Evolutionary conservation across 2,797 vertebrate genomes (phyloP), one percentile per base, ranked within the genome.

Genomic region (Orientallactaga sibirica): DNA sequence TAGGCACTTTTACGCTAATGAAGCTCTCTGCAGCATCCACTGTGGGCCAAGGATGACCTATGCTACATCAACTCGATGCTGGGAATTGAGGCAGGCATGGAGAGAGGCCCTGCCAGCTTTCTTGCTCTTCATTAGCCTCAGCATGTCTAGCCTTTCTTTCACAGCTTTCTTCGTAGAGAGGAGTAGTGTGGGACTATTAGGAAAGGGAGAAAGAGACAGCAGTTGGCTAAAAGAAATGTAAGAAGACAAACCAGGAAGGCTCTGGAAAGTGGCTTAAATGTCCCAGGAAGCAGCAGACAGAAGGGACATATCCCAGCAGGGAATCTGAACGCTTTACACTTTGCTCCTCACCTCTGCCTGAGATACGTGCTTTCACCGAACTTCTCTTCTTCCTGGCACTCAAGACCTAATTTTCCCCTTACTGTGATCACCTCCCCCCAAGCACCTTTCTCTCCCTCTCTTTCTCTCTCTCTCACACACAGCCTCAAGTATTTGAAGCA

Each of bases 1-100:
- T 22, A 41, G 81, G 37, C 62, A 94, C 82, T 92, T 95, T 90
- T 61, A 83, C 64, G 64, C 76, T 84, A 77, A 90, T 33, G 33
- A 79, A 80, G 77, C 55, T 29, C 64, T 80, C 5, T 37, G 76
- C 52, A 48, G 87, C 64, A 27, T 58, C 88, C 33, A 22, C 68
- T 62, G 70, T 12, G 92, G 68, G 67, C 88, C 85, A 83, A 33
- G 4, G 62, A 70, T 74, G 68, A 85, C 80, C 87, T 80, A 22
- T 3, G 62, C 64, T 82, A 90, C 20, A 55, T 37, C 71, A 78
- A 1, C 52, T 3, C 27, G 73, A 62, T 41, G 67, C 27, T 83
- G 27, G 79, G 62, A 68, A 48, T 37, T 37, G 24, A 18, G 61
- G 41, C 3, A 62, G 62, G 70, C 25, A 52, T 3, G 10, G 82